Evolutionary conservation across 2,888 invertebrate species (phyloP).

Genomic region (Polia nebulosa): DNA sequence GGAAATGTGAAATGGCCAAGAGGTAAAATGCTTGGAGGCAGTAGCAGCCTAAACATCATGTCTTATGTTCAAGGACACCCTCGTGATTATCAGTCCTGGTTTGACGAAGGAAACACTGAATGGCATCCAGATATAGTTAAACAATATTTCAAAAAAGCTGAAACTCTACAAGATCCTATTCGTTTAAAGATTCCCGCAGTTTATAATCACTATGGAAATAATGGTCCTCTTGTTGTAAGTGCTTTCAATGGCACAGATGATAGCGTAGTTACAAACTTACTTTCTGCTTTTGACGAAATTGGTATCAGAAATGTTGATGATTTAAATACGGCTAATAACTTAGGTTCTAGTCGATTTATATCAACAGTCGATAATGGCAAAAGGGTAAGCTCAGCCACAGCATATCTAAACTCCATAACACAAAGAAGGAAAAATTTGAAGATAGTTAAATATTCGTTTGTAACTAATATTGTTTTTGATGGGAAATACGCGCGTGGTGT

Average conservation of each 20-base stretch:
- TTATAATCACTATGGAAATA: constrained; percentile 74
- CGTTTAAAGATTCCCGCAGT: constrained; percentile 19
- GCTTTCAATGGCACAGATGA: constrained; percentile 46
- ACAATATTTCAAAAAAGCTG: constrained; percentile 58
- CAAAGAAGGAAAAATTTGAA: constrained; percentile 47
- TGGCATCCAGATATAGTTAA: constrained; percentile 57
- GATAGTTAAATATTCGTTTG: constrained; percentile 50
- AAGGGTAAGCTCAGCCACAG: constrained; percentile 43
- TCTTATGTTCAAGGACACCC: constrained; percentile 84
- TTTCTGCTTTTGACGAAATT: constrained; percentile 49
- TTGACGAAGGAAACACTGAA: constrained; percentile 81
- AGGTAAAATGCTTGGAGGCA: constrained; percentile 92
- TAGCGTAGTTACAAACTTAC: background rate
- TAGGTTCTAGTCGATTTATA: constrained; percentile 41
- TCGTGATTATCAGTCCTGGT: constrained; percentile 89
- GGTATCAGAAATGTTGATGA: constrained; percentile 48
- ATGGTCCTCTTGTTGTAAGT: constrained; percentile 53
- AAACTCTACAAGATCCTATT: constrained; percentile 51
- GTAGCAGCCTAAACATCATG: constrained; percentile 89
- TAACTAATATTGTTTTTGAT: constrained; percentile 48
- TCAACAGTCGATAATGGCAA: constrained; percentile 37
- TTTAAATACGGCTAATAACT: constrained; percentile 42
- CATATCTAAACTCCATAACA: constrained; percentile 53
- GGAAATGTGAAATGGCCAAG: constrained; percentile 86
- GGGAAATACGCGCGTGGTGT: constrained; percentile 36